Evolutionary conservation across 1,140 invertebrate species (phyloP).

Genomic region (Drosophila ohnishii): DNA sequence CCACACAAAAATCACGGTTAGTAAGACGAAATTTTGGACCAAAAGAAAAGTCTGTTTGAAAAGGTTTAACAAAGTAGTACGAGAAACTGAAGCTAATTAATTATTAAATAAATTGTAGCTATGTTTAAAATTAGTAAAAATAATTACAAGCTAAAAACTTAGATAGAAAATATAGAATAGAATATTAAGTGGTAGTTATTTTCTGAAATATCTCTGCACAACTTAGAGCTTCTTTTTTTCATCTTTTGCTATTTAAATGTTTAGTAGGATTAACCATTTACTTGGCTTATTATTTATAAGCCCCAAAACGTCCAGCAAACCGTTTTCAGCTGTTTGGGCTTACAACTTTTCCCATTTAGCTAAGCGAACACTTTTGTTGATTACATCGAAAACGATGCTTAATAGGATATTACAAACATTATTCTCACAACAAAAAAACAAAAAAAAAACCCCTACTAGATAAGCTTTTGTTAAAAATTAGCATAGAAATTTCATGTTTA

Average conservation of each 20-base stretch:
- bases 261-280: background rate
- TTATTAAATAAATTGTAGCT: no score
- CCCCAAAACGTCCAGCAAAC: background rate
- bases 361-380: slow-evolving; percentile 9
- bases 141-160: background rate
- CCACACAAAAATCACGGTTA: slow-evolving; percentile 1
- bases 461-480: slow-evolving; percentile 15
- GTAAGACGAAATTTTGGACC: slow-evolving; percentile 5
- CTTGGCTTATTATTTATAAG: slow-evolving; percentile 6
- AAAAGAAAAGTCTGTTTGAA: background rate
- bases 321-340: background rate
- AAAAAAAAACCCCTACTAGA: background rate
- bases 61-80: background rate
- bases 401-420: slow-evolving; percentile 10
- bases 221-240: background rate
- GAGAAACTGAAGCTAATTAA: background rate
- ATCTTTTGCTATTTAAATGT: background rate
- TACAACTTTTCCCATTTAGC: slow-evolving; percentile 5
- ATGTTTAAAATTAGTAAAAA: no score
- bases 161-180: background rate
- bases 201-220: background rate
- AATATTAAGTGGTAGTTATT: no score
- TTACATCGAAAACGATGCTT: slow-evolving; percentile 19
- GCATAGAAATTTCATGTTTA: slow-evolving; percentile 39
- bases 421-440: background rate